Evolutionary conservation across 1,140 invertebrate species (phyloP).

Genomic region (Drosophila ercepeae): DNA sequence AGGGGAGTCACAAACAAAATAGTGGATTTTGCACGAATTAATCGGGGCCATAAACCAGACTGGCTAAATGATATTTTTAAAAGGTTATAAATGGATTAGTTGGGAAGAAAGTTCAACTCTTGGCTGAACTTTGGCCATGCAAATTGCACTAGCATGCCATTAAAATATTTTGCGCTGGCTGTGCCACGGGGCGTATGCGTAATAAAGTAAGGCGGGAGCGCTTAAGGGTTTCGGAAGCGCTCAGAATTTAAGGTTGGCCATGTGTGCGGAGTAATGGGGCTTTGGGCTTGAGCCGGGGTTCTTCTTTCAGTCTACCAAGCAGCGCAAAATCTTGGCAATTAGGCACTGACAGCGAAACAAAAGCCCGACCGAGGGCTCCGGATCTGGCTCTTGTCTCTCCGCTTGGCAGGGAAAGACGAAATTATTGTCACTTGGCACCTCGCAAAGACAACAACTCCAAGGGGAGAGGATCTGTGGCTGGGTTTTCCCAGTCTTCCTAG

Average conservation of each 20-base stretch:
- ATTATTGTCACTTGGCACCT: slow-evolving; percentile 81
- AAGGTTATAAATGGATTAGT: slow-evolving; percentile 15
- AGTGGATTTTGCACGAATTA: slow-evolving; percentile 8
- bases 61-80: slow-evolving; percentile 19
- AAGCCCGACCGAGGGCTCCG: slow-evolving; percentile 32
- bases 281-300: slow-evolving; percentile 3
- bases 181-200: slow-evolving; percentile 68
- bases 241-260: slow-evolving; percentile 15
- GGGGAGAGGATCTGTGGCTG: slow-evolving; percentile 12
- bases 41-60: slow-evolving; percentile 11
- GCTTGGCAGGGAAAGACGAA: slow-evolving; percentile 53
- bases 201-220: slow-evolving; percentile 42
- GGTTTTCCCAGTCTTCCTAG: slow-evolving; percentile 41
- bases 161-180: slow-evolving; percentile 24
- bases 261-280: not conserved
- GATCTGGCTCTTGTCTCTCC: slow-evolving; percentile 5
- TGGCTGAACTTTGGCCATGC: not conserved
- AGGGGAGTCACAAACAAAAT: not conserved
- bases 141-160: slow-evolving; percentile 24
- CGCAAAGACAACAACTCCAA: slow-evolving; percentile 47
- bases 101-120: slow-evolving; percentile 3
- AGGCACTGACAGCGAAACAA: slow-evolving; percentile 72
- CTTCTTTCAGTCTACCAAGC: slow-evolving; percentile 42
- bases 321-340: slow-evolving; percentile 72
- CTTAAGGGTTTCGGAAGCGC: slow-evolving; percentile 34